Conservation (phyloP, 2,797 vertebrate species). For the Vespertilio murinus region DNA sequence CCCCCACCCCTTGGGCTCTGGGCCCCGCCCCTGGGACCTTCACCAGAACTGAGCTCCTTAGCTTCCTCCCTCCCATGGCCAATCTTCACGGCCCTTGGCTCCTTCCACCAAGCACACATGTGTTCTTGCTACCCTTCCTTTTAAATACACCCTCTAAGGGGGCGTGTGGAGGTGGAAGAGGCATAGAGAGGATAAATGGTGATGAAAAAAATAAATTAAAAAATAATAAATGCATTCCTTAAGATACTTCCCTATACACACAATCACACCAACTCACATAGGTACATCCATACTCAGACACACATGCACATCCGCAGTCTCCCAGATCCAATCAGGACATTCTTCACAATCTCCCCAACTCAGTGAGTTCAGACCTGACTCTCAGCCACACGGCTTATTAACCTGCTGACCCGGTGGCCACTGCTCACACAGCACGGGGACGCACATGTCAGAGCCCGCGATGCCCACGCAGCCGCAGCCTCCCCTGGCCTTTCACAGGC, state of each 20-base stretch:
- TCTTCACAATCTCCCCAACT: neutral
- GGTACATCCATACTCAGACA: no score
- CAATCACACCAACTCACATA: neutral
- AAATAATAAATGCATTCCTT: neutral
- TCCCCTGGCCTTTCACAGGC: neutral
- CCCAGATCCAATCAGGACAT: neutral
- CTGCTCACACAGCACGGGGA: neutral
- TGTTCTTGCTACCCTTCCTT: neutral
- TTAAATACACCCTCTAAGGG: neutral
- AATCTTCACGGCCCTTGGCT: neutral
- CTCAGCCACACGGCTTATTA: neutral
- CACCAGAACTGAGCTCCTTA: neutral
- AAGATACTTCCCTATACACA: neutral
- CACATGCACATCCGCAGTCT: fast-evolving
- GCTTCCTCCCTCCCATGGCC: neutral
- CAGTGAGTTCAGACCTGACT: neutral
- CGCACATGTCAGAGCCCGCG: neutral
- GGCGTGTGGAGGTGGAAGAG: no score
- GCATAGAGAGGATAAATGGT: no score
- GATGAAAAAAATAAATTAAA: no score
- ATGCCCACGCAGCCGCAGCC: neutral
- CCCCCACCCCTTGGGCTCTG: neutral
- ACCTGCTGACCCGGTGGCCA: neutral
- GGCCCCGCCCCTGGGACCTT: neutral
- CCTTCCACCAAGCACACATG: neutral